Evolutionary conservation across 2,797 vertebrate genomes (phyloP).

Genomic region (Phalanger gymnotis): DNA sequence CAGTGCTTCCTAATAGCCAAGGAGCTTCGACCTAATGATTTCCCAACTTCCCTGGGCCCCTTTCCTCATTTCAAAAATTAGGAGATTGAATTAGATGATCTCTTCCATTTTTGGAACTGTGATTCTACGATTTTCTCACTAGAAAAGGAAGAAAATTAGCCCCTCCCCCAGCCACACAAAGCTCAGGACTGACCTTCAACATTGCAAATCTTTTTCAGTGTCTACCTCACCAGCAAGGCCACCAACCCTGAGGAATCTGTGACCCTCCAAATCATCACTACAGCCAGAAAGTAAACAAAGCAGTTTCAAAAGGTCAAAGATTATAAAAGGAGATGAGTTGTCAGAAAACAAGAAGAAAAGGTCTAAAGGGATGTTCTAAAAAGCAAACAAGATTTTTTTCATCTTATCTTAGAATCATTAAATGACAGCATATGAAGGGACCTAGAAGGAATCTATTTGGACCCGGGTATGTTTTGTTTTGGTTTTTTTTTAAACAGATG

Average conservation of each 20-base stretch:
- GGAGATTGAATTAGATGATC: background rate
- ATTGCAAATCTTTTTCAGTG: background rate
- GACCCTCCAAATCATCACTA: background rate
- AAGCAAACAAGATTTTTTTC: background rate
- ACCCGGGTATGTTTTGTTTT: too few relatives aligned
- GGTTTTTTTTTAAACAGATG: background rate
- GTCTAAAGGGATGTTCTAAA: background rate
- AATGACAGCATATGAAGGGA: background rate
- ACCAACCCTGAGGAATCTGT: background rate
- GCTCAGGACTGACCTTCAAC: background rate
- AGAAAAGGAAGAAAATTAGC: background rate
- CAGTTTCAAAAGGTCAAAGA: background rate
- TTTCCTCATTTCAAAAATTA: background rate
- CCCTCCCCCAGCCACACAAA: background rate
- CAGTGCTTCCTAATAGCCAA: background rate
- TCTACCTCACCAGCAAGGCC: background rate
- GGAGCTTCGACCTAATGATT: background rate
- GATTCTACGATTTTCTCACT: background rate
- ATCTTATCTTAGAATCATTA: background rate
- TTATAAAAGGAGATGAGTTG: background rate
- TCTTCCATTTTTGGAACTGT: background rate
- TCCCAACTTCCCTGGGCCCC: background rate
- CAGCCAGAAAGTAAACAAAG: background rate
- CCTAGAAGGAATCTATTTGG: background rate
- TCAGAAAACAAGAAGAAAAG: background rate